These are phyloP conservation scores for Charaxes varanes DNA, from an alignment of 1,140 invertebrate species.

Conservation along the genomic window DNA sequence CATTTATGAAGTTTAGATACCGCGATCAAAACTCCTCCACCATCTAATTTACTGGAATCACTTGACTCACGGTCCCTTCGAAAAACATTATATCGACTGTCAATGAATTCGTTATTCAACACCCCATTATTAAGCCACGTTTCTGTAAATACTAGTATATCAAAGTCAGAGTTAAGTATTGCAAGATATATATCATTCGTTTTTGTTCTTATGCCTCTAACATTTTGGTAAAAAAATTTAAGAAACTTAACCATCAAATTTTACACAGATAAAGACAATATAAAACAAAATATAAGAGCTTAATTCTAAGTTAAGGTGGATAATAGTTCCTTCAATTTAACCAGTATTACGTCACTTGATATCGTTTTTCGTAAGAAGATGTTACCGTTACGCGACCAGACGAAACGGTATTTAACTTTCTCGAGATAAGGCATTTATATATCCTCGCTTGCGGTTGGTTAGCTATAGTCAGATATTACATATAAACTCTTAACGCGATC, in stretches of 20 bases:
- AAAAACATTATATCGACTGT: slow-evolving; percentile 5
- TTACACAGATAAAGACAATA: too few species aligned
- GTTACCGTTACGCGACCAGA: too few species aligned
- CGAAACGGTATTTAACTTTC: too few species aligned
- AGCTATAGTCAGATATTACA: too few species aligned
- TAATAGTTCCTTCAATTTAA: too few species aligned
- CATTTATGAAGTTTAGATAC: slow-evolving; percentile 3
- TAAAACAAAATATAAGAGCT: too few species aligned
- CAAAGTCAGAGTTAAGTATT: slow-evolving; percentile 2
- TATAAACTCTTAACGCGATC: too few species aligned
- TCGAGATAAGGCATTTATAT: too few species aligned
- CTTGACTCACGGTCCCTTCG: slow-evolving; percentile 3
- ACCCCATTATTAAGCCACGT: slow-evolving; percentile 7
- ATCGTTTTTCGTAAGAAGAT: too few species aligned
- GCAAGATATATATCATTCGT: slow-evolving; percentile 2
- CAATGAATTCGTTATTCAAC: slow-evolving; percentile 5
- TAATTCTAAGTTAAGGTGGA: too few species aligned
- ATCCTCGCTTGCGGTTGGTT: too few species aligned
- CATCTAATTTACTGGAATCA: slow-evolving; percentile 2
- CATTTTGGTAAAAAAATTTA: slow-evolving; percentile 4
- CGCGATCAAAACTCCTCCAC: slow-evolving; percentile 7
- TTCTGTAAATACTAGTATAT: slow-evolving; percentile 8
- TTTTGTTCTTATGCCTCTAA: slow-evolving; percentile 4
- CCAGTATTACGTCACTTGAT: too few species aligned
- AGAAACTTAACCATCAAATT: slow-evolving; percentile 2